Base-by-base conservation (phyloP, 2,113 vertebrate genomes). In the Pteropus alecto region DNA sequence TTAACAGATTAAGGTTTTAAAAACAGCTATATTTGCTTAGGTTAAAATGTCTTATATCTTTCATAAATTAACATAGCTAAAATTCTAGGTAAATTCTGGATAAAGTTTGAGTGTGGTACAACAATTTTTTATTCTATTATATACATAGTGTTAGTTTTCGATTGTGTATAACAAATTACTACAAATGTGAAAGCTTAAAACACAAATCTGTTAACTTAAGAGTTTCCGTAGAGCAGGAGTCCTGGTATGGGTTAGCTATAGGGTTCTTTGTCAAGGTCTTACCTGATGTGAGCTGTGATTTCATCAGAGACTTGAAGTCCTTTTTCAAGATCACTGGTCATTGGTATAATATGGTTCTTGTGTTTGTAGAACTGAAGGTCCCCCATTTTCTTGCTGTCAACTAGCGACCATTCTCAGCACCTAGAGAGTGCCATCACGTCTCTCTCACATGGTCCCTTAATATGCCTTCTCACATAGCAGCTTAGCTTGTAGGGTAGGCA, bases 31-130 rank as follows among this genome's bases (percentile, higher is more conserved):
- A 70, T 22, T 22, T 90, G 15, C 56, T 82, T 92, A 87, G 70
- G 9, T 79, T 7, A 78, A 97, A 92, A 71, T 84, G 26, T 78
- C 63, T 91, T 88, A 87, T 92, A 30, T 70, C 10, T 95, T 95
- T 87, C 9, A n/a, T 77, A 71, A 73, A 71, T 65, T 24, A 87
- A 30, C 65, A 63, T 24, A 96, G 63, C 33, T 73, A 60, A 77
- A 79, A 77, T 81, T 97, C 63, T 71, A 24, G 46, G 51, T 51
- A 51, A 51, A 51, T 51, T 51, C 51, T 51, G 78, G 26, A 58
- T 79, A 30, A 81, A 94, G 58, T 41, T 79, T n/a, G 38, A 70
- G 5, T 71, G 35, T 91, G 63, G 41, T 46, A 46, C 5, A 54
- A 2, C 46, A 79, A 4, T 61, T 79, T 79, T 90, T 92, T 56